Base-by-base conservation (phyloP, 2,113 vertebrate species). In the Cyprinodon brontotheroides region DNA sequence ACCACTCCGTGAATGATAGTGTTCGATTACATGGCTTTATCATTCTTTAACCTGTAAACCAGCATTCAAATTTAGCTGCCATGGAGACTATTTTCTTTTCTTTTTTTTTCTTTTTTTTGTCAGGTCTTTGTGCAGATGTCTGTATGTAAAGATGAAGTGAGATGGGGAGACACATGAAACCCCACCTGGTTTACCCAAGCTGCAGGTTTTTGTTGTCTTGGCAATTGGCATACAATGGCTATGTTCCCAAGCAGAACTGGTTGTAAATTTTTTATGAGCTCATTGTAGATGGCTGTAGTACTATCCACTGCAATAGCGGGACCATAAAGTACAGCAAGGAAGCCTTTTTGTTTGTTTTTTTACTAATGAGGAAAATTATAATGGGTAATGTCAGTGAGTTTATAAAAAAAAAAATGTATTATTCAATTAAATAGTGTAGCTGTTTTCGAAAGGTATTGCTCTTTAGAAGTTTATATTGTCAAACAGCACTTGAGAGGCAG, bases 21-120 rank as follows among this genome's bases (percentile, higher is more conserved):
- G 53, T 36, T 37, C 6, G 13, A 61, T 15, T 15, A 13, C 8
- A n/a, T 22, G 65, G 38, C 29, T 53, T 80, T 20, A 20, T 48
- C 1, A 0, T 40, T 62, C 79, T 65, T 77, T 43, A 79, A 75
- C 78, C 15, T 39, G 22, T 47, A 61, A 64, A 73, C 62, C 75
- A 70, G 62, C 37, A 72, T 87, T 82, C 65, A 86, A 77, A 80
- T 79, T 41, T 29, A 39, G 59, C 61, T 48, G 60, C 57, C 45
- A 60, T 72, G 20, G 61, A 79, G 60, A 71, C 68, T 11, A 29
- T 29, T 29, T 29, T 29, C 29, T 40, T 38, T 77, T 36, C 11
- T 3, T 7, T 7, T 29, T 29, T 29, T 29, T 29, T 59, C 17
- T 14, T 59, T n/a, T n/a, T 29, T 53, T 53, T 2, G 6, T 3